Conservation (phyloP, 2,888 invertebrate species). For the Abrostola triplasia region DNA sequence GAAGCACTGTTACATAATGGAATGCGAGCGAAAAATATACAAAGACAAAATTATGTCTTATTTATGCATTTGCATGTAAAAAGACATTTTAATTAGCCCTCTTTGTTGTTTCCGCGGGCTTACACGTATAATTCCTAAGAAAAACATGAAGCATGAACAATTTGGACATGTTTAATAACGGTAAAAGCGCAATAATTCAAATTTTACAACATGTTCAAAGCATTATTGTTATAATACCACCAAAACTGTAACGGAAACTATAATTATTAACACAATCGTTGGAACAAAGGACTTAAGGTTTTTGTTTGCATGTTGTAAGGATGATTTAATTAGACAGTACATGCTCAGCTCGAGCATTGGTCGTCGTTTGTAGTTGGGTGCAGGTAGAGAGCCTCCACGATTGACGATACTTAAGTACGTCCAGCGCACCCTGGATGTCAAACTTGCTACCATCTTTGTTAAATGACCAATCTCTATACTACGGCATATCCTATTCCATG, state of each 20-base stretch:
- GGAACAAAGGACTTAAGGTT: slow-evolving; percentile 48
- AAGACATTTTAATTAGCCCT: slow-evolving; percentile 43
- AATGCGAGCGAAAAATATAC: slow-evolving; percentile 8
- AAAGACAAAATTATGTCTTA: slow-evolving; percentile 26
- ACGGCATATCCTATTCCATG: too few relatives aligned
- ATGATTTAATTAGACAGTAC: not conserved
- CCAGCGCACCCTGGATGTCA: too few relatives aligned
- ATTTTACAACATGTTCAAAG: slow-evolving; percentile 33
- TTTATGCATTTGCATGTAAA: slow-evolving; percentile 42
- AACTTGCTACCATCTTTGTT: too few relatives aligned
- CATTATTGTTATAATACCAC: slow-evolving; percentile 35
- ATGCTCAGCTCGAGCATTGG: too few relatives aligned
- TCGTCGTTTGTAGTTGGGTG: too few relatives aligned
- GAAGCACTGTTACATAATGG: not conserved
- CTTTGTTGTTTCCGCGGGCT: slow-evolving; percentile 47
- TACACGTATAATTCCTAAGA: slow-evolving; percentile 53
- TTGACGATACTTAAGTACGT: too few relatives aligned
- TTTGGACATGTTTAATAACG: slow-evolving; percentile 41
- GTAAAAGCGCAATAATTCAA: slow-evolving; percentile 52
- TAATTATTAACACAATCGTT: slow-evolving; percentile 18
- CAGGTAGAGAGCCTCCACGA: too few relatives aligned
- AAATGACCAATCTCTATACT: too few relatives aligned
- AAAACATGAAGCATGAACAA: slow-evolving; percentile 37
- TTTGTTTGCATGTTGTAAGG: slow-evolving; percentile 7
- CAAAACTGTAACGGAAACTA: slow-evolving; percentile 39